Conservation (phyloP, 2,113 vertebrate genomes). For the Urocynchramus pylzowi region DNA sequence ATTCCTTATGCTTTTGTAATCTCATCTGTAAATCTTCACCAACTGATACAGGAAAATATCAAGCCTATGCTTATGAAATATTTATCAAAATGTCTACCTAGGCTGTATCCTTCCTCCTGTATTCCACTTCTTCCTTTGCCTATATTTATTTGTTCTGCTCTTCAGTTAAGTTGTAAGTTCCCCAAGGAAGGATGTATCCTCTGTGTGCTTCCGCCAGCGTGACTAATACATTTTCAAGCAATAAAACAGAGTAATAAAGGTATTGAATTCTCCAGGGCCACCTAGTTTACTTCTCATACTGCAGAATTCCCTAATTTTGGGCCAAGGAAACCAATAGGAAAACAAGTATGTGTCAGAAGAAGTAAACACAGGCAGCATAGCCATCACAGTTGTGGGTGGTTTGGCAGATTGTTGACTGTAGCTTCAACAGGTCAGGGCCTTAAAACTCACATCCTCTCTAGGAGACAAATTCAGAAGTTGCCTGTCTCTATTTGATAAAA, state of each 20-base stretch:
- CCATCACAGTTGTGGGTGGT: background rate
- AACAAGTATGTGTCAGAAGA: background rate
- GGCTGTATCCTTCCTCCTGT: background rate
- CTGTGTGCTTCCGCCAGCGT: background rate
- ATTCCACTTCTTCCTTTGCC: background rate
- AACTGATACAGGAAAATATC: background rate
- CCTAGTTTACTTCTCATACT: background rate
- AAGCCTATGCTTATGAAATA: conserved; percentile 3
- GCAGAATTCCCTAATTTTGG: background rate
- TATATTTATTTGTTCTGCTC: background rate
- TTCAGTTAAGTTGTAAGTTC: background rate
- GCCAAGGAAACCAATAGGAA: background rate
- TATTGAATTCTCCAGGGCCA: background rate
- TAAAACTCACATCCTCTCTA: background rate
- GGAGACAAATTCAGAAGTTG: background rate
- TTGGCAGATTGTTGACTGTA: background rate
- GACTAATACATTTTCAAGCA: background rate
- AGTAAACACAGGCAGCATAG: background rate
- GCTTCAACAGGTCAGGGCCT: background rate
- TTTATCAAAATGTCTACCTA: background rate
- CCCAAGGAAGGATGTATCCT: background rate
- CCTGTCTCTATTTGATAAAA: background rate
- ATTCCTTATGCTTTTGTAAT: background rate
- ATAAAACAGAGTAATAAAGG: background rate
- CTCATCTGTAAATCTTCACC: background rate